Base-by-base conservation (phyloP, 2,888 invertebrate genomes). In the Muschampia staudingeri region DNA sequence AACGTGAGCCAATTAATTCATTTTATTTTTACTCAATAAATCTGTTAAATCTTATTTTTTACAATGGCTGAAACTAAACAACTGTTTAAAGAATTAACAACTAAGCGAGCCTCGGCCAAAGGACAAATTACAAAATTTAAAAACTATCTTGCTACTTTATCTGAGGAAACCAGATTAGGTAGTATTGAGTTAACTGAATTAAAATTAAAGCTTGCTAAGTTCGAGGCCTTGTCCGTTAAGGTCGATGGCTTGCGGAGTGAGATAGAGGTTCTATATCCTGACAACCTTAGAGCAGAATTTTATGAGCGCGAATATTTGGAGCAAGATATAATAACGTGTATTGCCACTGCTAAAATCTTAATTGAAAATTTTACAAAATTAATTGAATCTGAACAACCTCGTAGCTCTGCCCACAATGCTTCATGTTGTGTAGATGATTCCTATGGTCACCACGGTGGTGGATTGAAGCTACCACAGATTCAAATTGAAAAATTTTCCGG, bases 231-330 rank as follows among this genome's bases (percentile, higher is more conserved):
- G 52, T 71, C 70, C n/a, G 84, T 81, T 84, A 85, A 82, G 82
- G 77, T 81, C 79, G 85, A 81, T 81, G 83, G 84, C 82, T 83
- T 84, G 84, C 84, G 83, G 80, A 82, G 84, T 82, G 84, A 82
- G 81, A 85, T 82, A 83, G 81, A 72, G 76, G 82, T 79, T 82
- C 78, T 84, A 81, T 83, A 84, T 81, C 83, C 81, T 80, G 85
- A 81, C 80, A 80, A 79, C 78, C 76, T 81, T 81, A 1, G n/a
- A 4, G 42, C n/a, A 4, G 70, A 71, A 19, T 42, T 71, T 9
- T 42, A 71, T 9, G 40, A 71, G 79, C 40, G 52, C 3, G 73
- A 73, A 52, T 16, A 2, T 37, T 52, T 73, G 16, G 73, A 73
- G 34, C 73, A n/a, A 16, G 73, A 73, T 30, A 72, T 72, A 34